Conservation (phyloP, 1,140 invertebrate species). For the Apis cerana region DNA sequence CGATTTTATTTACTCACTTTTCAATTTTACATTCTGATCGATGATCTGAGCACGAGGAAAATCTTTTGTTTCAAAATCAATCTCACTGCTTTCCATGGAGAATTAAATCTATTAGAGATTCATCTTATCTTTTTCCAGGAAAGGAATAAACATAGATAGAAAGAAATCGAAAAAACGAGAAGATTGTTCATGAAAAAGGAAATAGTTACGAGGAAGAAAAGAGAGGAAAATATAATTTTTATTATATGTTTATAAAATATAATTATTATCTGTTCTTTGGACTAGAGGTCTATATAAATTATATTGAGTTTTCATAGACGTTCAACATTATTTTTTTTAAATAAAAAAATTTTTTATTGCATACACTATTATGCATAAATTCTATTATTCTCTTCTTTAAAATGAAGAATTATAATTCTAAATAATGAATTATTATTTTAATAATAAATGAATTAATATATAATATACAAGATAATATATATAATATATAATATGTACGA, state of each 20-base stretch:
- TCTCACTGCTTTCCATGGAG: slow-evolving; percentile 40
- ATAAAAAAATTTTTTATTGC: not conserved
- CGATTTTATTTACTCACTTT: slow-evolving; percentile 61
- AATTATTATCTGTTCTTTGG: slow-evolving; percentile 1
- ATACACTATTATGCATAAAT: too few species aligned
- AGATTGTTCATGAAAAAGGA: not conserved
- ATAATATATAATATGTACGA: too few species aligned
- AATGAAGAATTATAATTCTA: too few species aligned
- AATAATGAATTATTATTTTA: too few species aligned
- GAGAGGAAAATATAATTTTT: not conserved
- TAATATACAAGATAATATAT: too few species aligned
- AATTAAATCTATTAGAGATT: slow-evolving; percentile 64
- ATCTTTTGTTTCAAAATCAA: slow-evolving; percentile 60
- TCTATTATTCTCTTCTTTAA: too few species aligned
- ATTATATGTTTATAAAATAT: too few species aligned
- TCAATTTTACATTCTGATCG: slow-evolving; percentile 37
- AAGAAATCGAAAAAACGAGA: not conserved
- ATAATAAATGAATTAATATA: too few species aligned
- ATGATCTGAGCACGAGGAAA: slow-evolving; percentile 27
- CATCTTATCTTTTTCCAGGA: slow-evolving; percentile 39
- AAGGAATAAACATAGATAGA: slow-evolving; percentile 10
- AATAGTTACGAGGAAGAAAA: not conserved
- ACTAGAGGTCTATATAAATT: not conserved
- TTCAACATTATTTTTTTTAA: not conserved
- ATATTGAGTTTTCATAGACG: not conserved